Base-by-base conservation (phyloP, 2,113 vertebrate species). In the Morone chrysops region DNA sequence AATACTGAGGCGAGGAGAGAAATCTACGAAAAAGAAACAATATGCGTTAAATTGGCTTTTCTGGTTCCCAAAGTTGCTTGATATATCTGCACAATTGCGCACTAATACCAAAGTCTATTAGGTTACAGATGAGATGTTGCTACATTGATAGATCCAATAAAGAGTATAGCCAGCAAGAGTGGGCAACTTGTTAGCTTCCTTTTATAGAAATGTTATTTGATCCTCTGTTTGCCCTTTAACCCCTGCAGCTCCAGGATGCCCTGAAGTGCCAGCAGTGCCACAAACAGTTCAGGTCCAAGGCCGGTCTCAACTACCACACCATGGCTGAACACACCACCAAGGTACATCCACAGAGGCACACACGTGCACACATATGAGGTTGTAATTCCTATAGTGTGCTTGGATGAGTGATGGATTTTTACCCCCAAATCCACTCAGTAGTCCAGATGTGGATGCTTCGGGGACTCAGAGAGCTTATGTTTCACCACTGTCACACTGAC, bases 251-350 rank as follows among this genome's bases (percentile, higher is more conserved):
- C 87, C 97, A 98, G 94, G 97, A 99, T 25, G 98, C 98, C 20
- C 95, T 99, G 92, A 97, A 97, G 93, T 99, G 98, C 95, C 97
- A 98, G 82, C 97, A 98, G 91, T 99, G 98, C 92, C 96, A 96
- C 84, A 99, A 99, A 87, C 97, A 99, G 91, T 99, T 99, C 95
- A 97, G 98, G 87, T 99, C 98, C 80, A 99, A 99, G 93, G 97
- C 98, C 0, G 98, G 97, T n/a, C 96, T 99, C 91, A 99, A 98
- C 94, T 99, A 99, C 93, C 98, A 99, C 94, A 97, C 95, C 81
- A 97, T 99, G 97, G 96, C 97, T 0, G 98, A 99, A 68, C 98
- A 99, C 71, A 96, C 94, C 80, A 95, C 96, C 92, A 98, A 99
- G 97, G 97, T 99, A 95, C 12, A 20, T 56, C 0, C 31, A 31